Conservation (phyloP, 2,113 vertebrate genomes). For the Erpornis zantholeuca region DNA sequence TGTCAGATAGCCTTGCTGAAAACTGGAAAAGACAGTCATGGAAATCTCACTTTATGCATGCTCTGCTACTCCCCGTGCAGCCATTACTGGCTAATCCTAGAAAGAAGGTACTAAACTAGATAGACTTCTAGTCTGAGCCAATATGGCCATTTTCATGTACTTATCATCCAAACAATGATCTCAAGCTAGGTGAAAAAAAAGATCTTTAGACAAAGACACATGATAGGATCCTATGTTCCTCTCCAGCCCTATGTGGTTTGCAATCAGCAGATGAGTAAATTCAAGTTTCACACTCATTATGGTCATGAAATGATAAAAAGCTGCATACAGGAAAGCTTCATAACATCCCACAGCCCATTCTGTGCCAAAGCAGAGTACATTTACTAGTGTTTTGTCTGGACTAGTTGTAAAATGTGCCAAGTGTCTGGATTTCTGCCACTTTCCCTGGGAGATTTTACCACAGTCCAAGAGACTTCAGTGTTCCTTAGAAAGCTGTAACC, state of each 20-base stretch:
- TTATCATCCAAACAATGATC: not conserved
- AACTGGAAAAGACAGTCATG: not conserved
- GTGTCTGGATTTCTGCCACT: slow-evolving; percentile 59
- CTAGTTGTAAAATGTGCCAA: slow-evolving; percentile 49
- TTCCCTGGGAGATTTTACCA: slow-evolving; percentile 50
- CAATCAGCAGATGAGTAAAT: not conserved
- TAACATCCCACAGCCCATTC: not conserved
- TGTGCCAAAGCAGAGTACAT: slow-evolving; percentile 35
- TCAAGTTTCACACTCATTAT: not conserved
- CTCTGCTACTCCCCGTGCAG: not conserved
- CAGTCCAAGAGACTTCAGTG: slow-evolving; percentile 12
- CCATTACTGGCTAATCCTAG: not conserved
- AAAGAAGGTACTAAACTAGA: not conserved
- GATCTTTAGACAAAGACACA: not conserved
- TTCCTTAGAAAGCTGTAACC: slow-evolving; percentile 45
- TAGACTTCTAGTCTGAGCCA: not conserved
- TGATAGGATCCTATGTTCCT: not conserved
- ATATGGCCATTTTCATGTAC: not conserved
- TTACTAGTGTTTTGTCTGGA: slow-evolving; percentile 63
- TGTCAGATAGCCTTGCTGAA: not conserved
- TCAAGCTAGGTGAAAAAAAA: not conserved
- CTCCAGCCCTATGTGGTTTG: not conserved
- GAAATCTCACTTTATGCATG: not conserved
- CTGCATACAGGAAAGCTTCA: not conserved
- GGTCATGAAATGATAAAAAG: not conserved